Conservation (phyloP, 2,888 invertebrate genomes). For the Exocentrus adspersus region DNA sequence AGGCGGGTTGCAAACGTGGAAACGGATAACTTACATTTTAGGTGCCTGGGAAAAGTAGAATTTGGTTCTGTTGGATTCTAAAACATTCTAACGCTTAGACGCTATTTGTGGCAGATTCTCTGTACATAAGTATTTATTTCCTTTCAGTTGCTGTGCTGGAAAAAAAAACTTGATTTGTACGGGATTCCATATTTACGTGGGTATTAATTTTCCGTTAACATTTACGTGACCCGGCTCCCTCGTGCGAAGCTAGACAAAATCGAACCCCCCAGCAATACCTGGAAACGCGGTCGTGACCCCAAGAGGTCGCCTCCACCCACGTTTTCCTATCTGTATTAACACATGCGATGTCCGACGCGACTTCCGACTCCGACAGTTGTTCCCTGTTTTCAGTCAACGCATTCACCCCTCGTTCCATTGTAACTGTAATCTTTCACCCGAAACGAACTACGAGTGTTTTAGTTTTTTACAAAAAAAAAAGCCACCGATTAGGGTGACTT, state of each 20-base stretch:
- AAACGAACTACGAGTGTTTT: constrained; percentile 17
- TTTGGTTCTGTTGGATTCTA: too few species aligned
- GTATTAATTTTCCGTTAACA: too few species aligned
- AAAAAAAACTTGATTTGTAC: too few species aligned
- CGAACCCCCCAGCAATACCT: constrained; percentile 30
- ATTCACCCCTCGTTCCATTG: constrained; percentile 30
- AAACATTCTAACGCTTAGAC: too few species aligned
- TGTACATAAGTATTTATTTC: too few species aligned
- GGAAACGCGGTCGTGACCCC: constrained; percentile 35
- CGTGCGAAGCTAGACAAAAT: constrained; percentile 4
- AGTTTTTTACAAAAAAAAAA: constrained; percentile 21
- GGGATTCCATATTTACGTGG: too few species aligned
- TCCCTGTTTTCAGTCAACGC: constrained; percentile 32
- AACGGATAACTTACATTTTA: too few species aligned
- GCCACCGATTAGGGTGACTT: constrained; percentile 18
- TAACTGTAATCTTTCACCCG: constrained; percentile 30
- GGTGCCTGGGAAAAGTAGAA: too few species aligned
- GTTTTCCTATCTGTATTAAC: constrained; percentile 37
- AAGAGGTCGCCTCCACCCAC: constrained; percentile 37
- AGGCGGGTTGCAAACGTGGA: too few species aligned
- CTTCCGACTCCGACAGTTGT: constrained; percentile 41
- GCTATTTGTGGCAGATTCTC: too few species aligned
- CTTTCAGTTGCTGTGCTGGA: too few species aligned
- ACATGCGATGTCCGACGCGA: constrained; percentile 42
- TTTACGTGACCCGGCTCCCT: too few species aligned